Conservation (phyloP, 1,140 invertebrate genomes). For the Drosophila pallidifrons region DNA sequence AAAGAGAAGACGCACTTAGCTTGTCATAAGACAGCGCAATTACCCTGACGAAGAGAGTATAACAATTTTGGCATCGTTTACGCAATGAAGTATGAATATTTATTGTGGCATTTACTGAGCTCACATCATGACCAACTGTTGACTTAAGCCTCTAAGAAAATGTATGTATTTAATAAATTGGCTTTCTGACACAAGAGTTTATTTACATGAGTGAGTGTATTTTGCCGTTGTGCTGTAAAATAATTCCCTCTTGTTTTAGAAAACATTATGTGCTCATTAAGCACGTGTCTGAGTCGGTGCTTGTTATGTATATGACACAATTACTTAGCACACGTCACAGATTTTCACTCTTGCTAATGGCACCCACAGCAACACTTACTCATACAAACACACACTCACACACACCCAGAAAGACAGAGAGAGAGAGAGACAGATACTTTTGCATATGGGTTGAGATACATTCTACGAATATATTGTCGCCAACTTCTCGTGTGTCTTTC, state of each 20-base stretch:
- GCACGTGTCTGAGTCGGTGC: slow-evolving; percentile 47
- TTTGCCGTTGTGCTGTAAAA: not conserved
- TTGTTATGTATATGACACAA: slow-evolving; percentile 71
- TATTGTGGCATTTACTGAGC: slow-evolving; percentile 14
- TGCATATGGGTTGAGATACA: slow-evolving; percentile 1
- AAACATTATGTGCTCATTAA: slow-evolving; percentile 62
- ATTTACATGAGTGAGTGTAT: slow-evolving; percentile 21
- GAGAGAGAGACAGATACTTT: slow-evolving; percentile 2
- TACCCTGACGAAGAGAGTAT: slow-evolving; percentile 4
- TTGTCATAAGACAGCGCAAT: slow-evolving; percentile 19
- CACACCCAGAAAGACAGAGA: slow-evolving; percentile 14
- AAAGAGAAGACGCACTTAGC: slow-evolving; percentile 16
- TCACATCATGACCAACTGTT: not conserved
- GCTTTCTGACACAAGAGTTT: not conserved
- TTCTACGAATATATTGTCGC: not conserved
- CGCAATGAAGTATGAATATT: slow-evolving; percentile 11
- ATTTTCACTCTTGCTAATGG: slow-evolving; percentile 73
- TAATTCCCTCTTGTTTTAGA: slow-evolving; percentile 6
- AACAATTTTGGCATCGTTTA: not conserved
- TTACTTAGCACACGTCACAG: slow-evolving; percentile 74
- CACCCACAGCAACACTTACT: slow-evolving; percentile 37
- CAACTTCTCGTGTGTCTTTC: slow-evolving; percentile 36
- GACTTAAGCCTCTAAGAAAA: slow-evolving; percentile 6
- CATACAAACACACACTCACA: slow-evolving; percentile 11
- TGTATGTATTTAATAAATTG: slow-evolving; percentile 13